phyloP scores from a whole-genome alignment of 2,797 vertebrate genomes.

The Decapterus maruadsi region DNA sequence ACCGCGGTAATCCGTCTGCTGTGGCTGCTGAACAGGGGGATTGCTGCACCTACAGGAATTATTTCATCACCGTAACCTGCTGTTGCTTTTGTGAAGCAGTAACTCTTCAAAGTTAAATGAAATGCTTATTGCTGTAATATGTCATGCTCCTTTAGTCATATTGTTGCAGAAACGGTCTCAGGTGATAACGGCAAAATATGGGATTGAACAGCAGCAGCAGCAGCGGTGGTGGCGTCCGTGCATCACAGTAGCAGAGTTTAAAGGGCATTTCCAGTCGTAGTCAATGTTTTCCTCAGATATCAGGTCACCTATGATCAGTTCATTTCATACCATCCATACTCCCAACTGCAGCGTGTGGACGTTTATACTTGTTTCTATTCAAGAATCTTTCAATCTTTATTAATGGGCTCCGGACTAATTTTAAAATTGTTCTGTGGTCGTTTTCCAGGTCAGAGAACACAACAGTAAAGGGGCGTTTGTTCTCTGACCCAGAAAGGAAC shows the following conservation, averaged over 20 bases:
- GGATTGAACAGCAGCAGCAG: conserved; percentile 26
- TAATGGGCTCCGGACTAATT: too few species aligned
- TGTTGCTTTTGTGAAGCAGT: conserved; percentile 54
- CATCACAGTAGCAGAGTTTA: neutral
- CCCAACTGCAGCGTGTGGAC: too few species aligned
- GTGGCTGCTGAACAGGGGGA: conserved; percentile 70
- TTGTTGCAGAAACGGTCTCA: conserved; percentile 38
- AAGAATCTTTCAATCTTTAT: too few species aligned
- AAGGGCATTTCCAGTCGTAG: too few species aligned
- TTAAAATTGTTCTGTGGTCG: too few species aligned
- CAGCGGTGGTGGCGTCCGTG: neutral
- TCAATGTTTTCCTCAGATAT: too few species aligned
- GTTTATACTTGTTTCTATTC: too few species aligned
- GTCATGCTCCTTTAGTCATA: conserved; percentile 47
- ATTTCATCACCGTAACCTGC: conserved; percentile 75
- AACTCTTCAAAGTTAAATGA: conserved; percentile 61
- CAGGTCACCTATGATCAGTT: too few species aligned
- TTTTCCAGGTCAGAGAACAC: too few species aligned
- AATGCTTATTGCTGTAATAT: conserved; percentile 61
- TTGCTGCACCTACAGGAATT: conserved; percentile 76
- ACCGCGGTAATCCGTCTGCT: conserved; percentile 66
- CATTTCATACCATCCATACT: too few species aligned
- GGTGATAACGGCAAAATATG: conserved; percentile 17
- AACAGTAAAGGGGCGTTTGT: too few species aligned
- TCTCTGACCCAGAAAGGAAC: too few species aligned